Percentiles rank a stretch among this genome's conserved stretches.
phyloP scores from a whole-genome alignment of 92 coral and sea anemone genomes.

The Blastomussa wellsi region DNA sequence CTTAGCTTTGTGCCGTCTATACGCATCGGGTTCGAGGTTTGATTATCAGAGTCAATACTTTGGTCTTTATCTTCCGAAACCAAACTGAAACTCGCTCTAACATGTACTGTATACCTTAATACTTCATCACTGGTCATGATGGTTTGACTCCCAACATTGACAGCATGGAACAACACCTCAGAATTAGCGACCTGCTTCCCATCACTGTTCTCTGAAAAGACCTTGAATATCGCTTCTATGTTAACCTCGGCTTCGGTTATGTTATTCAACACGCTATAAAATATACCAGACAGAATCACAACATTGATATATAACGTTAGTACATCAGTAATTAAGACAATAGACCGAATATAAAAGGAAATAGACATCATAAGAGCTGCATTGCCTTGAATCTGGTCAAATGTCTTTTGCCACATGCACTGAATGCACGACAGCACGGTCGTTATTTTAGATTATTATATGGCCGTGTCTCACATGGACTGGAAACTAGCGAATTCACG shows the following conservation, averaged over 20 bases:
- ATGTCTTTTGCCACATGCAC: too few relatives aligned
- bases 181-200: constrained; percentile 71
- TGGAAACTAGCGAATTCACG: too few relatives aligned
- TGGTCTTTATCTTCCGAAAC: too few relatives aligned
- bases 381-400: too few relatives aligned
- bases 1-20: too few relatives aligned
- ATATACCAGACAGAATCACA: not conserved
- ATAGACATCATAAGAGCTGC: not conserved
- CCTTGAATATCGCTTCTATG: constrained; percentile 85
- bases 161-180: constrained; percentile 91
- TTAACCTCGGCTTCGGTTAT: constrained; percentile 88
- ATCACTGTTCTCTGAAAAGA: constrained; percentile 50
- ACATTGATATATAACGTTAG: not conserved
- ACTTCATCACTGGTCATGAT: constrained; percentile 84
- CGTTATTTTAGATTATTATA: too few relatives aligned
- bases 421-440: too few relatives aligned
- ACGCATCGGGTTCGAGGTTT: too few relatives aligned
- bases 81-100: too few relatives aligned
- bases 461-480: too few relatives aligned
- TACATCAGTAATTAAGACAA: not conserved
- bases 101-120: constrained; percentile 63
- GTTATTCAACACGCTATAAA: constrained; percentile 78
- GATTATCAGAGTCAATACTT: too few relatives aligned
- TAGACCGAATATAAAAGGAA: not conserved
- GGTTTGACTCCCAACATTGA: constrained; percentile 65